Percentiles rank a stretch among this genome's conserved stretches.
These are phyloP conservation scores for Spheniscus humboldti DNA, from an alignment of 2,797 vertebrate genomes.

Conservation along the genomic window DNA sequence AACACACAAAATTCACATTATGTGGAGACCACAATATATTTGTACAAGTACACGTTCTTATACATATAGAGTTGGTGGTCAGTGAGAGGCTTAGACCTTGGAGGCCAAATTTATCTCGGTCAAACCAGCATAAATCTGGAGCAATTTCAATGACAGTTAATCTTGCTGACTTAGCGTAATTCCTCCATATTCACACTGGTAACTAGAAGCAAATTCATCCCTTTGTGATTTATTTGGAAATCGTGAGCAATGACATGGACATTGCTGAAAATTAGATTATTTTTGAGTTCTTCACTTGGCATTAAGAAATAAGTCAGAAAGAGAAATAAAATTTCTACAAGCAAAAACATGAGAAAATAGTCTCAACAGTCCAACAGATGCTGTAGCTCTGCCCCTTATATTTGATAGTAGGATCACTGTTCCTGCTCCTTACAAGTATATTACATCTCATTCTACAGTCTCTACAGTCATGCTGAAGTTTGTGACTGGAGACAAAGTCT, in stretches of 20 bases:
- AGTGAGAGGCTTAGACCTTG: conserved; percentile 46
- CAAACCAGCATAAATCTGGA: neutral
- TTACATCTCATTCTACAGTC: conserved; percentile 24
- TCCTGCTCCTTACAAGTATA: conserved; percentile 40
- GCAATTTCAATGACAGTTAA: neutral
- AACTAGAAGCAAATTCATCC: conserved; percentile 21
- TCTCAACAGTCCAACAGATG: conserved; percentile 45
- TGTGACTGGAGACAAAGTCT: conserved; percentile 55
- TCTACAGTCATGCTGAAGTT: conserved; percentile 36
- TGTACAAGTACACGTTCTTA: conserved; percentile 43
- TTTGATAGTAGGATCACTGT: conserved; percentile 17
- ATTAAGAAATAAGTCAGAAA: conserved; percentile 36
- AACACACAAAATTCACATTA: conserved; percentile 60
- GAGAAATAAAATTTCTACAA: conserved; percentile 52
- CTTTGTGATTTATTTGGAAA: neutral
- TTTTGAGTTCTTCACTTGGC: conserved; percentile 9
- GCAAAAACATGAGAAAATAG: conserved; percentile 42
- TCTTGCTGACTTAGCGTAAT: neutral
- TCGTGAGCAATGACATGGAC: conserved; percentile 23
- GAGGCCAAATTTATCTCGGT: conserved; percentile 32
- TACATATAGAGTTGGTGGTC: conserved; percentile 32
- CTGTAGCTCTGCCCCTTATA: conserved; percentile 31
- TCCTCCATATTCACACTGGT: neutral
- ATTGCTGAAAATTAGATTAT: conserved; percentile 6
- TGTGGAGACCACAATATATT: conserved; percentile 41